Evolutionary conservation across 2,797 vertebrate species (phyloP), one percentile per base, ranked within the genome.

Genomic region (Halcyon badia): DNA sequence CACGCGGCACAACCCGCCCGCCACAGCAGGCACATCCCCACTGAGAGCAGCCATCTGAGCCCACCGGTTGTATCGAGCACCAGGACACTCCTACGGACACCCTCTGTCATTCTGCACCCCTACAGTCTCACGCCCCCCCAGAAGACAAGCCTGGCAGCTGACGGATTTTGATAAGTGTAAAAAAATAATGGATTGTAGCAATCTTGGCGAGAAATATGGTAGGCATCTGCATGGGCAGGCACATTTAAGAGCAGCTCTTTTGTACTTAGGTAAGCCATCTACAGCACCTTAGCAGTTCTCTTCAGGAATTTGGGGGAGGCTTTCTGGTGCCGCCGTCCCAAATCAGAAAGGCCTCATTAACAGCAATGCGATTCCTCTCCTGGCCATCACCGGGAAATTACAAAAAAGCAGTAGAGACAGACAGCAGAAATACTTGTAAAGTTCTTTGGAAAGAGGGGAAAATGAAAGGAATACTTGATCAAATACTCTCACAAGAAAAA

Each of bases 31-130:
- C 11, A 25, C 22, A 18, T 31, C 85, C 64, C 75, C 35, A 13
- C 6, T 65, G 85, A 49, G 83, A 88, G 69, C 14, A 73, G 51
- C 60, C 19, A 18, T 15, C 42, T 31, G 11, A 66, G 20, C 44
- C 61, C 76, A n/a, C 19, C 15, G 9, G 35, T 70, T 37, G 10
- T 26, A 49, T 17, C 30, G 75, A 80, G 35, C 60, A 85, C n/a
- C 14, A 15, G 39, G n/a, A 64, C 10, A 11, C 19, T 54, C 35
- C 69, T 56, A 56, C 0, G 0, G 77, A 75, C 35, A 42, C 14
- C 0, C 0, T 22, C 21, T 13, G 57, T 57, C 18, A 3, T 75
- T 78, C 77, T 48, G 42, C 39, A 51, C 26, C 31, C 16, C 22
- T 14, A 3, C 0, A 76, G 61, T n/a, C 51, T 91, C 81, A 12